Evolutionary conservation across 1,140 invertebrate genomes (phyloP), one percentile per base, ranked within the genome.

Genomic region (Euglossa dilemma): DNA sequence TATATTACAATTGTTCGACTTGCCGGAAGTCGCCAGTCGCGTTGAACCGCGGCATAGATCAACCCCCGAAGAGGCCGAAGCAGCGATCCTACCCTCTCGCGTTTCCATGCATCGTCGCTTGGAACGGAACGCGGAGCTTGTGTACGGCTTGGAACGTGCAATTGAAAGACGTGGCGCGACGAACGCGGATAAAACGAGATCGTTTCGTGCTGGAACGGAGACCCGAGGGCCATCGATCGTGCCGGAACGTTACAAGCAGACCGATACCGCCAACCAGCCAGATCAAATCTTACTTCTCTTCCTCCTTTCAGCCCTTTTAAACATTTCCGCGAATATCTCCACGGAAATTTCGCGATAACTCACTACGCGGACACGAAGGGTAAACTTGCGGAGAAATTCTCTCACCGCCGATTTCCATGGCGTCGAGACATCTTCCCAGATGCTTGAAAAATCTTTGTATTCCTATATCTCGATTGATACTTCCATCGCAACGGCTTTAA

Each of bases 1-100:
- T 83, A 77, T 83, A 83, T 83, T 83, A 83, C 80, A 78, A 61
- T 70, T 20, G 28, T 63, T 76, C 80, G 80, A 83, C 80, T 83
- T 83, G 52, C 74, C 63, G 80, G 64, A 76, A 83, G 80, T 83
- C 80, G 80, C 54, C 43, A 57, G 72, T 76, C 80, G 70, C 70
- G 79, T 75, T 28, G 72, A 47, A 75, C 43, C 79, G 72, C 72
- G 52, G 72, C 72, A n/a, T 20, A 2, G 14, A 16, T 8, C 23
- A 52, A 64, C 16, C 45, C 12, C 20, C 70, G 23, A 2, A 5
- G n/a, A 52, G 16, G 12, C 50, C 8, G n/a, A 52, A 11, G 12
- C 50, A 52, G 45, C 59, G 59, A 59, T 61, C 23, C n/a, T 28
- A 8, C n/a, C 28, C 16, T 28, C 52, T 23, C 36, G 63, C 75